Evolutionary conservation across 2,113 vertebrate species (phyloP).

Genomic region (Oncorhynchus mykiss): DNA sequence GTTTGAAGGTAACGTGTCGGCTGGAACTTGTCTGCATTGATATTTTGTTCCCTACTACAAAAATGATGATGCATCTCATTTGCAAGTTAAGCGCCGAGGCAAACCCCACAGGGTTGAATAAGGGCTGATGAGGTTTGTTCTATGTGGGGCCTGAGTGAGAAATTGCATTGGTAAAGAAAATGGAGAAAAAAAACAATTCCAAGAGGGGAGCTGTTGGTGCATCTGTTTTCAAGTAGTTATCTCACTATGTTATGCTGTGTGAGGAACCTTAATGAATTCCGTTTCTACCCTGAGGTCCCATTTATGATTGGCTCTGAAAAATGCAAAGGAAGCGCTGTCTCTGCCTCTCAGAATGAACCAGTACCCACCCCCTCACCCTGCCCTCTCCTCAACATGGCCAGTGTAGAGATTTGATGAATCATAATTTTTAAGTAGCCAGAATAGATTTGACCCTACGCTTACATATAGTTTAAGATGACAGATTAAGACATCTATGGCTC

Average conservation of each 20-base stretch:
- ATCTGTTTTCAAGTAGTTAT: slow-evolving; percentile 53
- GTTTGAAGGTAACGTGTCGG: slow-evolving; percentile 56
- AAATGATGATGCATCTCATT: slow-evolving; percentile 76
- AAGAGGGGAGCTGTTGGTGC: slow-evolving; percentile 19
- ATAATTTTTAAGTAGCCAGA: slow-evolving; percentile 27
- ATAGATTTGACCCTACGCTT: too few species aligned
- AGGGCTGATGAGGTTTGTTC: slow-evolving; percentile 50
- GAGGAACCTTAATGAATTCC: slow-evolving; percentile 59
- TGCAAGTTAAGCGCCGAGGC: slow-evolving; percentile 59
- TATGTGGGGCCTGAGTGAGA: slow-evolving; percentile 48
- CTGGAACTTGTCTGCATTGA: slow-evolving; percentile 59
- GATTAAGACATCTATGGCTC: too few species aligned
- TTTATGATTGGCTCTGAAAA: slow-evolving; percentile 58
- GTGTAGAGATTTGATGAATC: slow-evolving; percentile 75
- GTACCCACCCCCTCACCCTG: slow-evolving; percentile 43
- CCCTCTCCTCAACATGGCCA: slow-evolving; percentile 62
- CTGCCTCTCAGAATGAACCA: slow-evolving; percentile 50
- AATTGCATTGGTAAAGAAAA: slow-evolving; percentile 51
- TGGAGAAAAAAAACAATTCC: slow-evolving; percentile 33
- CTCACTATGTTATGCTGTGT: slow-evolving; percentile 50
- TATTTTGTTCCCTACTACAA: slow-evolving; percentile 60
- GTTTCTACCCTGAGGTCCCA: slow-evolving; percentile 49
- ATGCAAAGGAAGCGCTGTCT: slow-evolving; percentile 41
- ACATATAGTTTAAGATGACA: too few species aligned
- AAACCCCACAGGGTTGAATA: slow-evolving; percentile 44